Base-by-base conservation (phyloP, 2,113 vertebrate genomes). In the Monarcha castaneiventris region DNA sequence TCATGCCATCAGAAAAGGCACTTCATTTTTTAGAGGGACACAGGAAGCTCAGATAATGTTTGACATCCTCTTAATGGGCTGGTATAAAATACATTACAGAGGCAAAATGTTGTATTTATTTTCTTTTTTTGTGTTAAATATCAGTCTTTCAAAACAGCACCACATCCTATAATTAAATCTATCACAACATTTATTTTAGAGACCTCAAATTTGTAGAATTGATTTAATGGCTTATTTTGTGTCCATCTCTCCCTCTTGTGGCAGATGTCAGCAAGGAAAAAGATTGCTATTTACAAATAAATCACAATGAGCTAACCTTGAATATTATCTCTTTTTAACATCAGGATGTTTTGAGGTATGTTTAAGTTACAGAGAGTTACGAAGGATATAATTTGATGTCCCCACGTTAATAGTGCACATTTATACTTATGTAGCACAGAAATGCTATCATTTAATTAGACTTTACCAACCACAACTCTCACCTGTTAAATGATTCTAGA, bases 211-310 rank as follows among this genome's bases (percentile, higher is more conserved):
- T 26, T 54, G 10, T 52, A 30, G 26, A 75, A 56, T 64, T 21
- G 44, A 35, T 39, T 52, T 4, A 30, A 48, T 33, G 21, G 43
- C 3, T 62, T 73, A 58, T 61, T 94, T 81, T 94, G 20, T 58
- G 66, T 64, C 69, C 54, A 69, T 66, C 20, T 92, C 90, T 91
- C 94, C 95, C 94, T 94, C 93, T 96, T 91, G 93, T 96, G 93
- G 91, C 18, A 62, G 62, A 87, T 37, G 61, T 72, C 58, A 84
- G 54, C 4, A 68, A 73, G 14, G 35, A 72, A 71, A 87, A 64
- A 16, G 26, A 19, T 27, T 18, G 27, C 8, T 82, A 33, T 35
- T 63, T 56, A 25, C 10, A 25, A 51, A 63, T 49, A 37, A 68
- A 48, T 25, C 52, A 10, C 78, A 84, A 75, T 30, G 7, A 49